Evolutionary conservation across 2,113 vertebrate species (phyloP).

Genomic region (Elgaria multicarinata): DNA sequence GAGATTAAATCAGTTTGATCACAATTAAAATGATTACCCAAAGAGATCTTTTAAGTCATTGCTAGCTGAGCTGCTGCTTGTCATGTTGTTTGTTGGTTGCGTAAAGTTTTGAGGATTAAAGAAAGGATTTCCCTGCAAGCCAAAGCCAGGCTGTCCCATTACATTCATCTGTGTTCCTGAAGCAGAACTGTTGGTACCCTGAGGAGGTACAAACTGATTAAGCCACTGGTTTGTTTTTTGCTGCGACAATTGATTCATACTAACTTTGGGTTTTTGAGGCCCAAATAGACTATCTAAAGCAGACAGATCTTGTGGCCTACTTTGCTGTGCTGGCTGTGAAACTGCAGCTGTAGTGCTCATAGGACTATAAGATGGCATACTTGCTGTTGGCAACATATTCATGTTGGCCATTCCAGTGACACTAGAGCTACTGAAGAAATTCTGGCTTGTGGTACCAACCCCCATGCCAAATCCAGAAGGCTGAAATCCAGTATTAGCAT

Average conservation of each 20-base stretch:
- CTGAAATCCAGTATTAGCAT: slow-evolving; percentile 84
- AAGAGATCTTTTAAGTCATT: slow-evolving; percentile 98
- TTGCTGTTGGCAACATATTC: slow-evolving; percentile 81
- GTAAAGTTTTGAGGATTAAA: slow-evolving; percentile 95
- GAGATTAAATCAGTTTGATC: slow-evolving; percentile 71
- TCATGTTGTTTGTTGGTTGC: slow-evolving; percentile 85
- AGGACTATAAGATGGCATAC: slow-evolving; percentile 85
- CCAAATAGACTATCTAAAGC: slow-evolving; percentile 92
- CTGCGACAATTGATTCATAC: slow-evolving; percentile 93
- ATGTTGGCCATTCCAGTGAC: slow-evolving; percentile 68
- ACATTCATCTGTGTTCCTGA: slow-evolving; percentile 77
- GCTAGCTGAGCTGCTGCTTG: slow-evolving; percentile 89
- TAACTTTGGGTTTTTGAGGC: slow-evolving; percentile 93
- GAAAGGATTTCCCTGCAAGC: slow-evolving; percentile 95
- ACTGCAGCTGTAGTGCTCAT: slow-evolving; percentile 72
- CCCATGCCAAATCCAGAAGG: slow-evolving; percentile 83
- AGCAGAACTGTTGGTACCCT: slow-evolving; percentile 73
- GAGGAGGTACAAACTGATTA: slow-evolving; percentile 85
- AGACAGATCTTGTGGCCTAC: slow-evolving; percentile 87
- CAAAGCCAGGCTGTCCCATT: slow-evolving; percentile 84
- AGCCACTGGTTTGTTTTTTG: slow-evolving; percentile 88
- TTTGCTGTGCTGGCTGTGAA: slow-evolving; percentile 73
- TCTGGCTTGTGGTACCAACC: slow-evolving; percentile 78
- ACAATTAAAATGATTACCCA: slow-evolving; percentile 83
- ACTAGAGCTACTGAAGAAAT: slow-evolving; percentile 80